Base-by-base conservation (phyloP, 2,888 invertebrate genomes). In the Tenthredo scrophulariae region DNA sequence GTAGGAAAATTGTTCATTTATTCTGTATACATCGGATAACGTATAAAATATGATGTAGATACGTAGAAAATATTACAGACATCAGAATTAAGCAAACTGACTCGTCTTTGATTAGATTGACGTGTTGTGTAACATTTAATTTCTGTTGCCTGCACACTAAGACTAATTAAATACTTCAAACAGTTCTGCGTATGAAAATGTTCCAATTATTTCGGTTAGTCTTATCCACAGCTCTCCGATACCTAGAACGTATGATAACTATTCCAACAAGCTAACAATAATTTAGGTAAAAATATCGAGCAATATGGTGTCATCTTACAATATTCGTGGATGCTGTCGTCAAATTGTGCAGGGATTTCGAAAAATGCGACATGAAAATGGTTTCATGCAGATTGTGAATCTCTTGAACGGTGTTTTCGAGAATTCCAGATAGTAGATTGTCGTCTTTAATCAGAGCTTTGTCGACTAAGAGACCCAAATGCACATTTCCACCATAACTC, bases 391-490 rank as follows among this genome's bases (percentile, higher is more conserved):
- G 88, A 26, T 90, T 88, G 40, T 89, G 90, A 62, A 94, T 93
- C 88, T 94, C 93, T 2, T 91, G 89, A 37, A 94, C 92, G 88
- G 94, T 94, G 26, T 93, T 93, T 46, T 93, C 91, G 62, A 94
- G 88, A 80, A 95, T 94, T 26, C 91, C 87, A 4, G 92, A 89
- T 2, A 94, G 92, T 74, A 93, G 92, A 4, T 91, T 91, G 10
- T 93, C 88, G 37, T 90, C 90, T 0, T 91, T 88, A 26, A 95
- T 90, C 37, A 95, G 85, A 0, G 94, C 93, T 58, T 90, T 90
- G 86, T 95, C 95, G 1, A 93, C 94, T 85, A 93, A 92, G 2
- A 94, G 90, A 0, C 94, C 94, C 6, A 95, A 88, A 26, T 94
- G 92, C 7, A 95, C 89, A 29, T 94, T 93, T 0, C 94, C 94